These are phyloP conservation scores for Digitonthophagus gazella DNA, from an alignment of 2,888 invertebrate genomes.

Conservation along the genomic window DNA sequence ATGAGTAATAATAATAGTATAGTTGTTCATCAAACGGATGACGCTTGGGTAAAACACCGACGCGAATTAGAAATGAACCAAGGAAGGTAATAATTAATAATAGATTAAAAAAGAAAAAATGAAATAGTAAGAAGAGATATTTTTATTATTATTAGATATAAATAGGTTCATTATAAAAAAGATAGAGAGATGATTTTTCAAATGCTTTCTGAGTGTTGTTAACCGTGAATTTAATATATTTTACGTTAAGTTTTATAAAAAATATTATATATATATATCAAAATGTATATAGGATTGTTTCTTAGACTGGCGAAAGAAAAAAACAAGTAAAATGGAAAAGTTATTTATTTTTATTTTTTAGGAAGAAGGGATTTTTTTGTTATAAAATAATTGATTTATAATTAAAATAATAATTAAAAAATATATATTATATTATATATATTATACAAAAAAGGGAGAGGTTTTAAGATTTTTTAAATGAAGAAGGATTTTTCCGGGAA, in stretches of 20 bases:
- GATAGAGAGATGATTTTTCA: conserved; percentile 14
- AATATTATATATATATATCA: conserved; percentile 32
- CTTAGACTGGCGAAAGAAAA: conserved; percentile 31
- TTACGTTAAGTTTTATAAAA: conserved; percentile 42
- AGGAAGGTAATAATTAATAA: conserved; percentile 45
- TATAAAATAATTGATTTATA: too few species aligned
- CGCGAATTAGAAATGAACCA: conserved; percentile 45
- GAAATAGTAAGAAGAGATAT: conserved; percentile 18
- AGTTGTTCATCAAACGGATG: conserved; percentile 35
- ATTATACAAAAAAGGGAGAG: neutral
- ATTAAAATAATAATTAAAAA: too few species aligned
- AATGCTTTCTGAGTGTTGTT: conserved; percentile 37
- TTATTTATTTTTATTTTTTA: conserved; percentile 32
- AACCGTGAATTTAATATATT: conserved; percentile 43
- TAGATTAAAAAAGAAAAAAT: conserved; percentile 17
- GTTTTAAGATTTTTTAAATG: neutral
- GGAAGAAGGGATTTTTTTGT: too few species aligned
- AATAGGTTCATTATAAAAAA: conserved; percentile 27
- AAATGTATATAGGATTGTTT: conserved; percentile 30
- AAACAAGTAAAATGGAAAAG: conserved; percentile 28
- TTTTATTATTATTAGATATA: conserved; percentile 21
- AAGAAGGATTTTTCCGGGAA: too few species aligned
- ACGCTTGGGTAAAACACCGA: conserved; percentile 48
- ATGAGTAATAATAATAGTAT: conserved; percentile 36
- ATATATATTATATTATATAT: too few species aligned